These are phyloP conservation scores for Thalassoma bifasciatum DNA, from an alignment of 2,113 vertebrate species.

Conservation along the genomic window DNA sequence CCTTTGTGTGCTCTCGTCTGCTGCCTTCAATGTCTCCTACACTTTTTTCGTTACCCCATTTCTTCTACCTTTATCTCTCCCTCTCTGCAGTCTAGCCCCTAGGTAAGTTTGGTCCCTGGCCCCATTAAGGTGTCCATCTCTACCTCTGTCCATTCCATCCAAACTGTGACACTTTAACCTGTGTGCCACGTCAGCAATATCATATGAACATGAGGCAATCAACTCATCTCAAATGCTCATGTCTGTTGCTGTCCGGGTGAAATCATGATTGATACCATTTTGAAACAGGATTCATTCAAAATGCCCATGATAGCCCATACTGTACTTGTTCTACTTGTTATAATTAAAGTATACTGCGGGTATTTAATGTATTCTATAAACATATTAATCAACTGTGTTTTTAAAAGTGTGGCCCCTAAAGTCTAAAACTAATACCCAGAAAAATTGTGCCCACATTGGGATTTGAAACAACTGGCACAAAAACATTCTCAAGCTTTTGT, in stretches of 20 bases:
- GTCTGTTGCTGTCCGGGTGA: conserved; percentile 24
- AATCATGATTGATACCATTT: conserved; percentile 38
- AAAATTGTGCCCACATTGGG: neutral
- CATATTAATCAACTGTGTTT: conserved; percentile 6
- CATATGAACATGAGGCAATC: conserved; percentile 42
- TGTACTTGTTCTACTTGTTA: conserved; percentile 22
- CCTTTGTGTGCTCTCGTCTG: conserved; percentile 61
- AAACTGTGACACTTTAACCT: conserved; percentile 37
- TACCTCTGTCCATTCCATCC: conserved; percentile 8
- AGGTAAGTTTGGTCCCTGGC: conserved; percentile 82
- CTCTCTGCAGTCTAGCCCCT: conserved; percentile 91
- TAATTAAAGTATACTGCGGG: neutral
- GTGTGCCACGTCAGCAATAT: conserved; percentile 33
- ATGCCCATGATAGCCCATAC: conserved; percentile 16
- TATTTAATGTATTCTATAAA: conserved; percentile 4
- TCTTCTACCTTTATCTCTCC: conserved; percentile 71
- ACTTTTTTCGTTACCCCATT: conserved; percentile 48
- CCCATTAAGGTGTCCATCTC: conserved; percentile 14
- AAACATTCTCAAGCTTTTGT: conserved; percentile 19
- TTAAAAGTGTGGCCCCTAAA: neutral
- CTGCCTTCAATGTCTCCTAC: conserved; percentile 60
- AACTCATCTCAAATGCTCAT: conserved; percentile 41
- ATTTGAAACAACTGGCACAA: neutral
- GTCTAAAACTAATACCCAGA: neutral
- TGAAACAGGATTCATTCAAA: conserved; percentile 39